Conservation (phyloP, 30 jellyfish, hydroid and myxozoan genomes). For the Mastigias papua region DNA sequence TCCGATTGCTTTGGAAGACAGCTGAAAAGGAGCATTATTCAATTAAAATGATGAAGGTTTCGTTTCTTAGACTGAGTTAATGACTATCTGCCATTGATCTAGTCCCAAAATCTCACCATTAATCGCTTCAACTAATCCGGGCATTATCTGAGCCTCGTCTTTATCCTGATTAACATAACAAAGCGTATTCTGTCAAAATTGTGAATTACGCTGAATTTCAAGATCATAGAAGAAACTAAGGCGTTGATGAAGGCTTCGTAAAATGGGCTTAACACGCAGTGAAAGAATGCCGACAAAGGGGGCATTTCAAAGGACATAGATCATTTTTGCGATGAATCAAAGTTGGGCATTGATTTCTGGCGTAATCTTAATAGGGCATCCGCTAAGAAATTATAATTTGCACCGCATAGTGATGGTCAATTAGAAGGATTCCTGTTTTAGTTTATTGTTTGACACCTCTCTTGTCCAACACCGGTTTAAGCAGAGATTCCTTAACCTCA, state of each 20-base stretch:
- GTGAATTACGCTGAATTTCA: constrained; percentile 59
- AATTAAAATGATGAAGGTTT: constrained; percentile 57
- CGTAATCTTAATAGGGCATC: constrained; percentile 65
- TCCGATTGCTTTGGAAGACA: constrained; percentile 77
- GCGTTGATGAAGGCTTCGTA: constrained; percentile 66
- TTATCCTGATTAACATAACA: constrained; percentile 72
- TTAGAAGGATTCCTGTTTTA: constrained; percentile 71
- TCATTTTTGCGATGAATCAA: constrained; percentile 57
- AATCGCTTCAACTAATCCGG: constrained; percentile 60
- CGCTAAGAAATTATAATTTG: constrained; percentile 74
- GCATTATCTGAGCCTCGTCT: constrained; percentile 62
- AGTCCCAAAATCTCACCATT: constrained; percentile 39
- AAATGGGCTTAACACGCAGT: constrained; percentile 53
- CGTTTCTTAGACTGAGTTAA: constrained; percentile 55
- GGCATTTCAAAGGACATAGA: constrained; percentile 48
- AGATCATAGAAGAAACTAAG: constrained; percentile 59
- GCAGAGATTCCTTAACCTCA: constrained; percentile 49
- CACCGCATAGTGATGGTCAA: constrained; percentile 80
- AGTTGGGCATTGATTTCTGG: constrained; percentile 50
- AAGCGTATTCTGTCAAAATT: constrained; percentile 61
- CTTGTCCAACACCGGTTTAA: constrained; percentile 40
- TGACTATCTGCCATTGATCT: constrained; percentile 36
- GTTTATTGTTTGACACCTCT: constrained; percentile 72
- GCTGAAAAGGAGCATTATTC: constrained; percentile 74
- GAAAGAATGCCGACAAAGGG: constrained; percentile 64